phyloP scores from a whole-genome alignment of 2,888 invertebrate species.

The Phymatocera aterrima region DNA sequence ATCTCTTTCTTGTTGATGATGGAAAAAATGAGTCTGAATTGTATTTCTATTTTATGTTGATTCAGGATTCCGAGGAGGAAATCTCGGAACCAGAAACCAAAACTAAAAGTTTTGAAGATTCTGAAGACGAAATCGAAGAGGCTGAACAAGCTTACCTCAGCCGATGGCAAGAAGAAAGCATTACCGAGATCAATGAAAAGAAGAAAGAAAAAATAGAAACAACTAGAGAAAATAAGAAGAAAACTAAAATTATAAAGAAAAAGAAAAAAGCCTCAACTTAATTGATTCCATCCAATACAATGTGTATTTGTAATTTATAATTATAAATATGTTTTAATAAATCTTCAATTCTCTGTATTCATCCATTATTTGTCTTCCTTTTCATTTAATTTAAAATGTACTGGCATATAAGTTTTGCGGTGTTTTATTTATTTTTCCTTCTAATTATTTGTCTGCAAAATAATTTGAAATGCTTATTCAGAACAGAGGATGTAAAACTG shows the following conservation, averaged over 20 bases:
- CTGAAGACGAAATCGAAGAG: slow-evolving; percentile 36
- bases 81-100: neutral
- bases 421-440: too few relatives aligned
- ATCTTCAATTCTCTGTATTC: neutral
- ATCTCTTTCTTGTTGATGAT: too few relatives aligned
- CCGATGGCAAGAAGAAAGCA: slow-evolving; percentile 21
- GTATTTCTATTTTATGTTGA: neutral
- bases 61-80: slow-evolving; percentile 15
- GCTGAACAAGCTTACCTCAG: slow-evolving; percentile 33
- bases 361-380: neutral
- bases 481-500: too few relatives aligned
- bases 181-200: neutral
- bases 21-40: too few relatives aligned
- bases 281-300: neutral
- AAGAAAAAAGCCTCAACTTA: slow-evolving; percentile 25
- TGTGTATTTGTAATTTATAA: neutral
- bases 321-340: slow-evolving; percentile 4
- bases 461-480: too few relatives aligned
- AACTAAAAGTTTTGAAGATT: slow-evolving; percentile 7
- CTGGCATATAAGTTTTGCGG: too few relatives aligned
- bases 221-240: slow-evolving; percentile 22
- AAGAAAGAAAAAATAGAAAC: slow-evolving; percentile 2
- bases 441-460: too few relatives aligned
- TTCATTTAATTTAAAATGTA: too few relatives aligned
- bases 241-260: slow-evolving; percentile 8